A percentile compares a stretch with the other conserved stretches of the same genome.
phyloP scores from a whole-genome alignment of 1,140 invertebrate genomes.

The Samia ricini region DNA sequence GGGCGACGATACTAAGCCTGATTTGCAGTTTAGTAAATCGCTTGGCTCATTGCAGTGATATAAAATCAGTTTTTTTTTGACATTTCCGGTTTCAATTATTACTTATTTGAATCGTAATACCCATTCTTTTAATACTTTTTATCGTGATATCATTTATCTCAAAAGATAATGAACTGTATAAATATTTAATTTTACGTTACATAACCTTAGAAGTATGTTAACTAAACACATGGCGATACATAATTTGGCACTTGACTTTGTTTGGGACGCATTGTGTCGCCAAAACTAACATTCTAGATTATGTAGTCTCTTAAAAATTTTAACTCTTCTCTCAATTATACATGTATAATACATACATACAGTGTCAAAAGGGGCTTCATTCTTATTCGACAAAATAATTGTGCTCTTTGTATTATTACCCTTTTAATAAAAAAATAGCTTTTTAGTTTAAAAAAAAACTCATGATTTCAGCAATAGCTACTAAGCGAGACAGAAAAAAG shows the following conservation, averaged over 20 bases:
- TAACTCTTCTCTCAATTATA: too few relatives aligned
- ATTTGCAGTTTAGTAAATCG: too few relatives aligned
- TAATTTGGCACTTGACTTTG: neutral
- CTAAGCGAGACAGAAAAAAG: too few relatives aligned
- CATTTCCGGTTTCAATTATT: neutral
- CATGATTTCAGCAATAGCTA: too few relatives aligned
- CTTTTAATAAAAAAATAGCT: too few relatives aligned
- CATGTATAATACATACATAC: too few relatives aligned
- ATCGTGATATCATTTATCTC: neutral
- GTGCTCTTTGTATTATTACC: too few relatives aligned
- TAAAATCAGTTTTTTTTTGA: neutral
- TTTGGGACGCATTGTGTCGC: neutral
- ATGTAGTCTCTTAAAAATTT: neutral
- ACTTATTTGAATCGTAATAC: neutral
- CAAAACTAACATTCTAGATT: neutral
- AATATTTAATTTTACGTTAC: neutral
- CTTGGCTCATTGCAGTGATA: neutral
- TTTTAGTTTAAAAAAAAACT: too few relatives aligned
- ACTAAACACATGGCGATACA: neutral
- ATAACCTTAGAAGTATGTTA: neutral
- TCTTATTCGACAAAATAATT: too few relatives aligned
- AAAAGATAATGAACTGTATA: neutral
- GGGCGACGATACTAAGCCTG: too few relatives aligned
- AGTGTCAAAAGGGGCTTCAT: too few relatives aligned
- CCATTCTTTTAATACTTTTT: too few relatives aligned